Evolutionary conservation across 1,140 invertebrate genomes (phyloP).

Genomic region (Lepidostoma basale): DNA sequence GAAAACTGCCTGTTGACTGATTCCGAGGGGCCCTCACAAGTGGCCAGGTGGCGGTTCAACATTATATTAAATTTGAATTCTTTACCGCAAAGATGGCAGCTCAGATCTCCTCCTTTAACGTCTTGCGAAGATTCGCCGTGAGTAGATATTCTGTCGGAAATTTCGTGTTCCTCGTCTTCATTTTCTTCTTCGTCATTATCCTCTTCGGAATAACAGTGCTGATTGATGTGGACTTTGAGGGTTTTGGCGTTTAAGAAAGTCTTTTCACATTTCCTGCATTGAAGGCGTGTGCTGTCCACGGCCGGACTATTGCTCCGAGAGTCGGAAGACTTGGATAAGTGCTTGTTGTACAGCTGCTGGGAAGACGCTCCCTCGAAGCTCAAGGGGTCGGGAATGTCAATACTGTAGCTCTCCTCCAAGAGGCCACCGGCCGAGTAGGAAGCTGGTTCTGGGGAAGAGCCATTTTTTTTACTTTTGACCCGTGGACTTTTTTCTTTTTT

Average conservation of each 20-base stretch:
- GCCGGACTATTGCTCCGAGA: conserved; percentile 50
- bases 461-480: conserved; percentile 48
- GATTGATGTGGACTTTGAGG: conserved; percentile 48
- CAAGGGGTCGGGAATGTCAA: conserved; percentile 32
- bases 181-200: conserved; percentile 2
- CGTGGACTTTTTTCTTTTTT: conserved; percentile 46
- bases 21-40: conserved; percentile 45
- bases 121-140: conserved; percentile 10
- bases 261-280: conserved; percentile 53
- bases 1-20: neutral
- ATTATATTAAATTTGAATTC: conserved; percentile 57
- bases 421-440: conserved; percentile 25
- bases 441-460: conserved; percentile 39
- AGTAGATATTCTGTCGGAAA: neutral
- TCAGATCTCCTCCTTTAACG: conserved; percentile 33
- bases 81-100: conserved; percentile 55
- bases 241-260: conserved; percentile 46
- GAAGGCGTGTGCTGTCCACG: conserved; percentile 42
- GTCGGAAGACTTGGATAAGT: conserved; percentile 24
- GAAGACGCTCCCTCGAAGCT: conserved; percentile 27
- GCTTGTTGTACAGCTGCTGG: conserved; percentile 14
- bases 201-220: conserved; percentile 33
- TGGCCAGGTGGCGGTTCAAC: conserved; percentile 48
- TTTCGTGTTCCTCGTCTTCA: neutral
- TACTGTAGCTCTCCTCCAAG: conserved; percentile 41